Conservation (phyloP, 1,140 invertebrate genomes). For the Drosophila lacertosa region DNA sequence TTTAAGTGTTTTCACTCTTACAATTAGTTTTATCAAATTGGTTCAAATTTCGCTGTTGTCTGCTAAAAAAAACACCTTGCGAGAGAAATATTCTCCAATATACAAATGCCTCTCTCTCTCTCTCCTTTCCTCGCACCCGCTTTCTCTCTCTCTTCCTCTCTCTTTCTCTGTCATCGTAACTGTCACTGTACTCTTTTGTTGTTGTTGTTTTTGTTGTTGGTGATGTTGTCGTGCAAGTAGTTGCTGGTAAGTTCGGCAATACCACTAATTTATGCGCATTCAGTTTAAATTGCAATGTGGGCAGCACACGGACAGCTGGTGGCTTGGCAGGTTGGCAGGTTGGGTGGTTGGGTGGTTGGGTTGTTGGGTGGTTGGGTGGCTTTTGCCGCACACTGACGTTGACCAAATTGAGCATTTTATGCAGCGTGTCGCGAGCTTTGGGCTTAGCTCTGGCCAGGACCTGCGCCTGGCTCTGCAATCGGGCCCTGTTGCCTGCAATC, state of each 20-base stretch:
- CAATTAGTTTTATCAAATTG: no score
- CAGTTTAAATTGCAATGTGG: constrained; percentile 77
- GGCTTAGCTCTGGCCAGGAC: constrained; percentile 1
- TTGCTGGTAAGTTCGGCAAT: constrained; percentile 63
- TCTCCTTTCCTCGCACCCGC: neutral
- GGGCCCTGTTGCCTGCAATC: constrained; percentile 62
- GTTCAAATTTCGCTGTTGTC: no score
- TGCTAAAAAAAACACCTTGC: no score
- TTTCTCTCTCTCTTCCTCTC: neutral
- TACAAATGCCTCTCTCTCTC: neutral
- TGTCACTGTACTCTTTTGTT: constrained; percentile 2
- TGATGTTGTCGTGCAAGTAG: constrained; percentile 33
- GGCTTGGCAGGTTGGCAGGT: neutral
- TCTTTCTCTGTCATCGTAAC: constrained; percentile 1
- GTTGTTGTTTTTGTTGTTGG: constrained; percentile 31
- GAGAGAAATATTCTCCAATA: no score
- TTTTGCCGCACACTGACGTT: constrained; percentile 42
- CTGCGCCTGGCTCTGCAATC: constrained; percentile 11
- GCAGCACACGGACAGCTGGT: constrained; percentile 10
- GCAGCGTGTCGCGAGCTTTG: constrained; percentile 31
- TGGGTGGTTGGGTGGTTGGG: constrained; percentile 16
- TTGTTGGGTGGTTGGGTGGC: constrained; percentile 5
- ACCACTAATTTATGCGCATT: constrained; percentile 79
- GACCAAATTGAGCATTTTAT: constrained; percentile 73
- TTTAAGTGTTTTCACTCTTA: no score